These are phyloP conservation scores for Polymixis flavicincta DNA, from an alignment of 2,888 invertebrate genomes.

Conservation along the genomic window DNA sequence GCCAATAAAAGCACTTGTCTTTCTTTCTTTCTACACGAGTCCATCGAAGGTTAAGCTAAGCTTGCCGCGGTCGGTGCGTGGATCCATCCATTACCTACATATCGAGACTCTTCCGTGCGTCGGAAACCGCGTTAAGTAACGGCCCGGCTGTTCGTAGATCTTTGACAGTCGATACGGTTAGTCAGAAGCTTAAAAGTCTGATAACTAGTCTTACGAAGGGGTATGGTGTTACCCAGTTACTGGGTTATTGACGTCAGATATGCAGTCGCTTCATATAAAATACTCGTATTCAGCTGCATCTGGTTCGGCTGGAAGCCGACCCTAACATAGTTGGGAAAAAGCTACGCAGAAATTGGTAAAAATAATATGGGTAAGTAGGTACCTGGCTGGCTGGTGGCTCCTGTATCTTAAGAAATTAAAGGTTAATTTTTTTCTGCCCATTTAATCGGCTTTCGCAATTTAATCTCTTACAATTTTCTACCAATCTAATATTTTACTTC, in stretches of 20 bases:
- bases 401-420: not conserved
- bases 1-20: no score
- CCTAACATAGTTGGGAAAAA: not conserved
- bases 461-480: slow-evolving; percentile 5
- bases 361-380: not conserved
- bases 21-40: not conserved
- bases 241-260: not conserved
- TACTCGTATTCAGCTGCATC: not conserved
- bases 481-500: slow-evolving; percentile 22
- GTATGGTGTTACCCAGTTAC: not conserved
- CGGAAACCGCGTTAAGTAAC: no score
- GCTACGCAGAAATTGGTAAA: not conserved
- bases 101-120: not conserved
- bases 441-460: not conserved
- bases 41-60: not conserved
- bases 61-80: not conserved
- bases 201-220: not conserved
- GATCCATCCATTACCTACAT: not conserved
- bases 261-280: not conserved
- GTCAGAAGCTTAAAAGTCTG: not conserved
- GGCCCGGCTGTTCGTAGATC: no score
- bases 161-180: not conserved
- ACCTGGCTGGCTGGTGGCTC: not conserved
- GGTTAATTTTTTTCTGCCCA: not conserved
- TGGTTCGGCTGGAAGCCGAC: not conserved